Evolutionary conservation across 1,140 invertebrate species (phyloP).

Genomic region (Drusus annulatus): DNA sequence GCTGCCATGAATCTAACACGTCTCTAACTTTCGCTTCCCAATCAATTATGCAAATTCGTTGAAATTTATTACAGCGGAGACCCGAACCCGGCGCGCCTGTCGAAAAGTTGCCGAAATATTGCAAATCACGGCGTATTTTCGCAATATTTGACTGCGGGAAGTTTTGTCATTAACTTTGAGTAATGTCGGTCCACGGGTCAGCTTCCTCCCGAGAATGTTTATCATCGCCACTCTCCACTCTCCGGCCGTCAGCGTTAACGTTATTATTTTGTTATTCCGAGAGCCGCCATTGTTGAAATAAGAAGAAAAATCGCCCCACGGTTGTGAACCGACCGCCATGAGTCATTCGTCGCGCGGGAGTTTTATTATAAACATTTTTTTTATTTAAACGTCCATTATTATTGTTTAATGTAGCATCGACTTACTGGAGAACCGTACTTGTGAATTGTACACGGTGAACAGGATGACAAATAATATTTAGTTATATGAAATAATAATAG

Average conservation of each 20-base stretch:
- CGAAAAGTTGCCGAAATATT: conserved; percentile 6
- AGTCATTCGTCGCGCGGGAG: neutral
- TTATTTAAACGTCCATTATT: neutral
- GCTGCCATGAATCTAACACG: neutral
- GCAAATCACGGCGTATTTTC: conserved; percentile 25
- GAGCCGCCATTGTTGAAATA: neutral
- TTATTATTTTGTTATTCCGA: neutral
- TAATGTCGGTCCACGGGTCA: conserved; percentile 22
- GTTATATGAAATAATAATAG: too few relatives aligned
- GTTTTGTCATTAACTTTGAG: conserved; percentile 27
- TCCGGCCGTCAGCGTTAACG: too few relatives aligned
- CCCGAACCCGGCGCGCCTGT: neutral
- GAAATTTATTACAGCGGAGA: neutral
- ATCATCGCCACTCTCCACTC: neutral
- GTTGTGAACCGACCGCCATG: neutral
- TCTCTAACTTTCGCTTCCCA: neutral
- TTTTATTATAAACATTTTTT: conserved; percentile 26
- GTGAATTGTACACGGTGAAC: too few relatives aligned
- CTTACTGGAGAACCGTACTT: too few relatives aligned
- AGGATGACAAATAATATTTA: too few relatives aligned
- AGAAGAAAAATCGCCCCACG: neutral
- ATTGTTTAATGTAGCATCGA: too few relatives aligned
- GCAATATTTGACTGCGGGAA: conserved; percentile 29
- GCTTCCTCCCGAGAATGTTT: neutral
- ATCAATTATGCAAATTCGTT: conserved; percentile 17